Percentiles rank a stretch among this genome's conserved stretches.
These are phyloP conservation scores for Neotoxoptera formosana DNA, from an alignment of 1,140 invertebrate genomes.

Conservation along the genomic window DNA sequence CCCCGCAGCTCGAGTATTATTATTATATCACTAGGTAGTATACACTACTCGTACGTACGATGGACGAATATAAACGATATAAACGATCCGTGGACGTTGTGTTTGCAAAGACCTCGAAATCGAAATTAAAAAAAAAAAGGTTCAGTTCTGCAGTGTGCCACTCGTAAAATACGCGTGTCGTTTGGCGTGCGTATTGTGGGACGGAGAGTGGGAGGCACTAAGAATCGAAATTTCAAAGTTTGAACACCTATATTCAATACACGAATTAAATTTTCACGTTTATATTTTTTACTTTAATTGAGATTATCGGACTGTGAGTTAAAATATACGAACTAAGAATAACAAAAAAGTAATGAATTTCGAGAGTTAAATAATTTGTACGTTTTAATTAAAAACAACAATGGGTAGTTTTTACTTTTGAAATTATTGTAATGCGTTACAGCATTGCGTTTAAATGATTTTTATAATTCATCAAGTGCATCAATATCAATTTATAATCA, in stretches of 20 bases:
- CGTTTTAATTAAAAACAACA: neutral
- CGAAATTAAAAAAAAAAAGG: neutral
- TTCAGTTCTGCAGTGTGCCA: neutral
- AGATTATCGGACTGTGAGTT: neutral
- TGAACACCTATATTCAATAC: neutral
- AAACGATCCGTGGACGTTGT: neutral
- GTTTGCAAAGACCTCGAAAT: neutral
- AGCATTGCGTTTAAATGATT: neutral
- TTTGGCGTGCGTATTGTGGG: too few relatives aligned
- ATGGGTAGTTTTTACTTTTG: neutral
- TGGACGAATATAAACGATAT: neutral
- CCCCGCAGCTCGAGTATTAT: neutral
- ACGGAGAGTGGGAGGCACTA: too few relatives aligned
- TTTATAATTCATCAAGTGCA: neutral
- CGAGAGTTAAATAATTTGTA: neutral
- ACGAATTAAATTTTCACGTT: neutral
- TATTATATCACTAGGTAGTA: too few relatives aligned
- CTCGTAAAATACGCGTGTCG: neutral
- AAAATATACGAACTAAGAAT: neutral
- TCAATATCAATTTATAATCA: neutral
- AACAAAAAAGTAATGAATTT: neutral
- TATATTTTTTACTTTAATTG: neutral
- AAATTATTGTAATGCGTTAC: neutral
- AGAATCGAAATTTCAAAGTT: neutral
- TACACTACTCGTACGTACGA: neutral